Conservation (phyloP, 1,140 invertebrate species). For the Pogonomyrmex barbatus region DNA sequence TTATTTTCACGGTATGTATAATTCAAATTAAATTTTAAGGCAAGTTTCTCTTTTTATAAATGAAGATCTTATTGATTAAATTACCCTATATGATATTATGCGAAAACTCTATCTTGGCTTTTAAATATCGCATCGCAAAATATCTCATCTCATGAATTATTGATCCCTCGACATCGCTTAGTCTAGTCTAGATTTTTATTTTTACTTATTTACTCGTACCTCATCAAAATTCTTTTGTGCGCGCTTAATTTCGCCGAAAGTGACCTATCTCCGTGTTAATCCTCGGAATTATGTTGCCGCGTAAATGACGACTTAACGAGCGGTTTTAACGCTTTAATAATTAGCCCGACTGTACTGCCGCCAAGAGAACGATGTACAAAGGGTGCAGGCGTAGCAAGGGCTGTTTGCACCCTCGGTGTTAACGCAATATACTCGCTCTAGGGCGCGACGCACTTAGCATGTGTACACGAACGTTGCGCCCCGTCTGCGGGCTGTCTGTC, state of each 20-base stretch:
- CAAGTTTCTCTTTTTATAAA: not conserved
- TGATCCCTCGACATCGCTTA: not conserved
- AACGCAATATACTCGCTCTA: constrained; percentile 79
- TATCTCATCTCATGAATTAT: not conserved
- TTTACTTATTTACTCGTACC: not conserved
- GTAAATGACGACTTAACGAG: constrained; percentile 76
- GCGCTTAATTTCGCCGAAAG: not conserved
- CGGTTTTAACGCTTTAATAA: constrained; percentile 84
- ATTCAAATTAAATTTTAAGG: not conserved
- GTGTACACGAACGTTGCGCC: constrained; percentile 70
- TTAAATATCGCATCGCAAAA: not conserved
- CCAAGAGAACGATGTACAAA: constrained; percentile 48
- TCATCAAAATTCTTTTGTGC: not conserved
- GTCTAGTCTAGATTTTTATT: not conserved
- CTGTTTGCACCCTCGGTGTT: constrained; percentile 83
- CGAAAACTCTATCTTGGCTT: not conserved
- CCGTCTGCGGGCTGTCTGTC: constrained; percentile 70
- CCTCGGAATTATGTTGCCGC: constrained; percentile 26
- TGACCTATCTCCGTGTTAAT: constrained; percentile 7
- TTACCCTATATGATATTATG: not conserved
- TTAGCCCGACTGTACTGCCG: constrained; percentile 78
- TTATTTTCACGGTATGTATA: not conserved
- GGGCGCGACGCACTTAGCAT: constrained; percentile 70
- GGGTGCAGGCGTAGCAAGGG: constrained; percentile 73
- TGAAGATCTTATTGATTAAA: not conserved